Percentiles rank a stretch among this genome's conserved stretches.
These are phyloP conservation scores for Pantala flavescens DNA, from an alignment of 1,140 invertebrate genomes.

Conservation along the genomic window DNA sequence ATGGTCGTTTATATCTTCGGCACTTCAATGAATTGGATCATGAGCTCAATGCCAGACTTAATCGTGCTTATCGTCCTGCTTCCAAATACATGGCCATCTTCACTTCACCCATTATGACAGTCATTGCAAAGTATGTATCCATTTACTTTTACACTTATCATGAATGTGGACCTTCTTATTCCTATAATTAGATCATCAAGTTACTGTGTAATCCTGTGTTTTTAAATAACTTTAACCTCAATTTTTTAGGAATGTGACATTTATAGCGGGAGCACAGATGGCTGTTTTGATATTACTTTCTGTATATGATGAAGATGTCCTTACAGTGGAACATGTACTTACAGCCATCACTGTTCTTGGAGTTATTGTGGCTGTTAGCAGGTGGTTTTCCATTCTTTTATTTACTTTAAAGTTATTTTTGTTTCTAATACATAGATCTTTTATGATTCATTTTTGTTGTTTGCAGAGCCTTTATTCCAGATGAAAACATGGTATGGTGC, in stretches of 20 bases:
- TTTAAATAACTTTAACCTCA: too few species aligned
- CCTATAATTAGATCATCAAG: too few species aligned
- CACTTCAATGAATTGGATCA: constrained; percentile 99
- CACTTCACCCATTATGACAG: constrained; percentile 60
- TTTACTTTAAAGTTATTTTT: neutral
- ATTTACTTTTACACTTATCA: too few species aligned
- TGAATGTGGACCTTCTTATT: too few species aligned
- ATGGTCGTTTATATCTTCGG: constrained; percentile 75
- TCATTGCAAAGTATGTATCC: constrained; percentile 53
- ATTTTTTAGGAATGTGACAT: constrained; percentile 60
- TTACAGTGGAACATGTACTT: constrained; percentile 85
- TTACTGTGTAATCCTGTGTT: too few species aligned
- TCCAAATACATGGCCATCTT: constrained; percentile 87
- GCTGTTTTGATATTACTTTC: constrained; percentile 73
- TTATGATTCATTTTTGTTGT: neutral
- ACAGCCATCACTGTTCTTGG: constrained; percentile 72
- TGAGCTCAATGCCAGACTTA: constrained; percentile 82
- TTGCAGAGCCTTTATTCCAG: constrained; percentile 56
- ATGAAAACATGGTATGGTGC: constrained; percentile 68
- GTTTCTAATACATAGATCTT: neutral
- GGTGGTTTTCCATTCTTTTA: constrained; percentile 20
- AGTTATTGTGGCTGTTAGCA: constrained; percentile 53
- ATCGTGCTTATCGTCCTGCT: constrained; percentile 80
- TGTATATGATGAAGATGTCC: constrained; percentile 86
- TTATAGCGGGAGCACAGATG: constrained; percentile 73